Evolutionary conservation across 2,888 invertebrate species (phyloP), one percentile per base, ranked within the genome.

Genomic region (Silvanus unidentatus): DNA sequence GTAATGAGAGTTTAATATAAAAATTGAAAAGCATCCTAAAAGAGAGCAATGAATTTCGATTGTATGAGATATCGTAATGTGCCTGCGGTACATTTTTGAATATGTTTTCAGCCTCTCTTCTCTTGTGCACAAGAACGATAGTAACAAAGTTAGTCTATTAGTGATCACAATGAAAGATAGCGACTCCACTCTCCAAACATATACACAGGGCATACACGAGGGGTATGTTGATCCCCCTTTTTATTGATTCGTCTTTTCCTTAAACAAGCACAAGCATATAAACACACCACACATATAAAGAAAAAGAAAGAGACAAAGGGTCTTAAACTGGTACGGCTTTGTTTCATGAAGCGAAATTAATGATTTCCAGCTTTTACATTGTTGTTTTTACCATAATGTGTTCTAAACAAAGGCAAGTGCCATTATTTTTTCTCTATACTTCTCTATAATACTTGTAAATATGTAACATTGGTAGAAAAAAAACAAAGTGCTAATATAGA

Each of bases 121-220:
- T 8, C 22, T 22, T 22, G 22, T 22, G 22, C 8, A 8, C 22
- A 5, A 49, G 44, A 47, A 49, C 50, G 56, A 57, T 57, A 49
- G 52, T 61, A 62, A 58, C 60, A 60, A 61, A 60, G 59, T 63
- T 32, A 55, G 57, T 58, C 60, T 60, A 61, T 60, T 62, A 60
- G 60, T 52, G 60, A 62, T 63, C 53, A 22, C 22, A 59, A 57
- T 59, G 58, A 55, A 50, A 57, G 59, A 61, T 61, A 59, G 53
- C 53, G 49, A 22, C 22, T 47, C 47, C 56, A 50, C 49, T 55
- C 45, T 50, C 42, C 49, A 53, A 22, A 22, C 22, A 22, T 22
- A 22, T 22, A 22, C 8, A 22, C 8, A 22, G 8, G 22, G 22
- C 22, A 3, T 22, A 22, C 3, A 22, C 22, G 3, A 22, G 3